phyloP scores from a whole-genome alignment of 2,113 vertebrate genomes.

The Climacteris rufus region DNA sequence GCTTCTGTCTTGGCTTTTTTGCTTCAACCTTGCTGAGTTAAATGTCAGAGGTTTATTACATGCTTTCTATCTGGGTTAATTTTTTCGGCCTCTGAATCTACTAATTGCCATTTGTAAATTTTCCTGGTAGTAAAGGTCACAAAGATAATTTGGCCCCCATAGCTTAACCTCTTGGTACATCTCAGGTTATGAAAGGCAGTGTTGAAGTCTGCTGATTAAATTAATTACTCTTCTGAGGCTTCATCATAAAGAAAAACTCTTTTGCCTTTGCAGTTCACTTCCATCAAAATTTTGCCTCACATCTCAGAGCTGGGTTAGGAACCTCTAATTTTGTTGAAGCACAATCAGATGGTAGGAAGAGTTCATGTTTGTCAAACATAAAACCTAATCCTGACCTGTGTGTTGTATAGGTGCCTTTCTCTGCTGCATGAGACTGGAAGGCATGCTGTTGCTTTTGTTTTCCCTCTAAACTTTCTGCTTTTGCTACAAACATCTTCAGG shows the following conservation, averaged over 20 bases:
- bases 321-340: neutral
- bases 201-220: slow-evolving; percentile 21
- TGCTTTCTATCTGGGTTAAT: neutral
- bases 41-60: slow-evolving; percentile 7
- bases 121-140: slow-evolving; percentile 37
- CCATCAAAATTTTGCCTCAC: neutral
- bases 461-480: neutral
- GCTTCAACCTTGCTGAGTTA: neutral
- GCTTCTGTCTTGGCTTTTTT: neutral
- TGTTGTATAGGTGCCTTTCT: neutral
- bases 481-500: neutral
- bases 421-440: neutral
- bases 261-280: neutral
- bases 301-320: neutral
- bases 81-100: neutral
- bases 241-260: neutral
- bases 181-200: neutral
- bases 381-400: neutral
- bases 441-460: neutral
- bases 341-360: neutral
- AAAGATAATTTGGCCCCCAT: neutral
- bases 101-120: neutral
- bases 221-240: neutral
- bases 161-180: neutral
- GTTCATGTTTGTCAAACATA: neutral